A percentile compares a stretch with the other conserved stretches of the same genome.
Conservation (phyloP, 2,113 vertebrate species). For the Phrynosoma blainvillii region DNA sequence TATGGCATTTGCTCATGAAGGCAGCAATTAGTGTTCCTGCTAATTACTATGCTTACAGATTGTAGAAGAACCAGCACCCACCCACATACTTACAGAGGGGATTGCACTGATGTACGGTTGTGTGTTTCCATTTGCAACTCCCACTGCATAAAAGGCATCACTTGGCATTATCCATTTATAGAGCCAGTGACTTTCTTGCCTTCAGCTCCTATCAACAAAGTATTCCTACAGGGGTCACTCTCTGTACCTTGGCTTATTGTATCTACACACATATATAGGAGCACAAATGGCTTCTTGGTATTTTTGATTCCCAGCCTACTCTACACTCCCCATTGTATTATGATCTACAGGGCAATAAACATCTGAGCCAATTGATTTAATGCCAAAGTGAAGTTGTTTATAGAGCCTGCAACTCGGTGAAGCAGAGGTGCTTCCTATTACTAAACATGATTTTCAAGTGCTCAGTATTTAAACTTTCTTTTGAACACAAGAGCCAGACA, state of each 20-base stretch:
- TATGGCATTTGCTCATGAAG: slow-evolving; percentile 22
- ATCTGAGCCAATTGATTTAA: slow-evolving; percentile 74
- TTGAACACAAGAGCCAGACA: slow-evolving; percentile 31
- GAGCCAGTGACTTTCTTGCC: background rate
- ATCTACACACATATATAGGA: slow-evolving; percentile 29
- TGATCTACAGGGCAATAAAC: slow-evolving; percentile 74
- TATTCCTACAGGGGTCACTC: slow-evolving; percentile 1
- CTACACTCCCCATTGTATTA: slow-evolving; percentile 60
- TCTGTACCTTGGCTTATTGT: background rate
- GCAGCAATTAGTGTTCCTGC: slow-evolving; percentile 17
- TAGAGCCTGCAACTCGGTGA: background rate
- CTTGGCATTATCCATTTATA: slow-evolving; percentile 6
- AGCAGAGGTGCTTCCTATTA: slow-evolving; percentile 34
- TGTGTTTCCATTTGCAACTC: rapidly evolving
- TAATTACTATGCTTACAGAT: slow-evolving; percentile 25
- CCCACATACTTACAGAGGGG: background rate
- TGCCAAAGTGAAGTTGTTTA: slow-evolving; percentile 61
- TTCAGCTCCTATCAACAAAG: slow-evolving; percentile 11
- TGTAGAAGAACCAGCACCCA: slow-evolving; percentile 1
- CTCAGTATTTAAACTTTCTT: slow-evolving; percentile 41
- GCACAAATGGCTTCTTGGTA: slow-evolving; percentile 61
- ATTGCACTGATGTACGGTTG: background rate
- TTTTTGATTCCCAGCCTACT: slow-evolving; percentile 65
- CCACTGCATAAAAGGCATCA: rapidly evolving
- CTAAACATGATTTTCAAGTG: slow-evolving; percentile 33